Conservation (phyloP, 92 coral and sea anemone species). For the Heliopora coerulea region DNA sequence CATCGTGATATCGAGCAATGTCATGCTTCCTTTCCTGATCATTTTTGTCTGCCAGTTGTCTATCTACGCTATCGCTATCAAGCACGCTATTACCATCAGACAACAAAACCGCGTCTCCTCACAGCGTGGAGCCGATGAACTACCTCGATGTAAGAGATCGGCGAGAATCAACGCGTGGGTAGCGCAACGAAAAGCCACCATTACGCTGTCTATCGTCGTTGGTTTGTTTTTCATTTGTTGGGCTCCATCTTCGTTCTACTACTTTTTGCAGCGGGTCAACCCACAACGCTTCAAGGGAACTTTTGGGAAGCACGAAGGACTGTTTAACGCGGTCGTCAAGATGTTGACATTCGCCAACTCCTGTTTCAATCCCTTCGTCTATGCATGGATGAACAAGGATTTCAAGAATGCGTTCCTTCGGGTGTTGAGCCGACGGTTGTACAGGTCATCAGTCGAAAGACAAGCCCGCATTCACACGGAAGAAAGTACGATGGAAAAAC, state of each 20-base stretch:
- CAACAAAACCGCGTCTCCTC: background rate
- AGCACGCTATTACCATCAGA: conserved; percentile 21
- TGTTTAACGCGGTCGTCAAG: conserved; percentile 82
- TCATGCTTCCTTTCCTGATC: conserved; percentile 20
- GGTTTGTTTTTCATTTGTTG: conserved; percentile 82
- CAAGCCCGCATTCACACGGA: conserved; percentile 18
- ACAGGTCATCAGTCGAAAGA: conserved; percentile 14
- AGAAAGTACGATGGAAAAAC: no score
- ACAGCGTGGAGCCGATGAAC: no score
- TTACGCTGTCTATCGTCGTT: conserved; percentile 79
- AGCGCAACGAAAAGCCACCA: conserved; percentile 69
- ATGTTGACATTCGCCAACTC: conserved; percentile 80
- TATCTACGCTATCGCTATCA: conserved; percentile 17
- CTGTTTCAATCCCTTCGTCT: conserved; percentile 84
- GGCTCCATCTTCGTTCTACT: conserved; percentile 93
- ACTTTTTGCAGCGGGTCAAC: conserved; percentile 72
- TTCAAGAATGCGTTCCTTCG: conserved; percentile 73
- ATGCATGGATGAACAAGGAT: conserved; percentile 91
- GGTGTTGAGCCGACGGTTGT: conserved; percentile 35
- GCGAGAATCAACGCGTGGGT: conserved; percentile 30
- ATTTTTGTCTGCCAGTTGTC: conserved; percentile 5
- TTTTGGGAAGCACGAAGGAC: conserved; percentile 52
- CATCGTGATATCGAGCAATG: conserved; percentile 8
- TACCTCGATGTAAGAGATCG: background rate
- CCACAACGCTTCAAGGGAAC: conserved; percentile 61